Base-by-base conservation (phyloP, 2,113 vertebrate genomes). In the Onychostruthus taczanowskii region DNA sequence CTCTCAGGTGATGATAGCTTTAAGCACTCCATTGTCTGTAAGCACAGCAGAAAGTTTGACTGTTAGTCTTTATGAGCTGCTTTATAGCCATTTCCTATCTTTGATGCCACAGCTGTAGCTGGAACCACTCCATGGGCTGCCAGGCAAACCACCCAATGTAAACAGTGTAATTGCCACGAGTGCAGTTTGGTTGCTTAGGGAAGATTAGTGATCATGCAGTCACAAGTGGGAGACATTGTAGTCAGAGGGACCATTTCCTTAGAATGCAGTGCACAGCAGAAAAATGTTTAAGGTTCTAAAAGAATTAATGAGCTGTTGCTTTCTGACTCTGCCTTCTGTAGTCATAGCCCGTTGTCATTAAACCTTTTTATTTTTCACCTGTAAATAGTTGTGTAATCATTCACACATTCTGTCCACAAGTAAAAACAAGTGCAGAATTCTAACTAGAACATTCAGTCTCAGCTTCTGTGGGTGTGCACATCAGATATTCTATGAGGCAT, bases 371-470 rank as follows among this genome's bases (percentile, higher is more conserved):
- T 49, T 82, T 76, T 93, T 53, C 81, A 92, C 74, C 83, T 89
- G 56, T 86, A 84, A 94, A 92, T 55, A 93, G 64, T 76, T 94
- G 88, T 7, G 5, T 64, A 74, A 80, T 92, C 82, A 41, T 62
- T 87, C 75, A 66, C 31, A 35, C 41, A 14, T 75, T 86, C 18
- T 53, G 62, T 85, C 30, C 30, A 77, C 93, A 89, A 94, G 92
- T 92, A 39, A 93, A 90, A 92, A 95, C 90, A 96, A 87, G 86
- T 79, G 73, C 37, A 75, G 64, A 81, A 72, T 77, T 90, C 61
- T 81, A 80, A 70, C 27, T 61, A 84, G 90, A 92, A 79, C 76
- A 53, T 84, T 80, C 39, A 61, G 41, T 61, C 28, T 84, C 52
- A 82, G 33, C 56, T 95, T 90, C 49, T 66, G 37, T 19, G 5